Percentiles rank a stretch among this genome's conserved stretches.
phyloP scores from a whole-genome alignment of 1,140 invertebrate genomes.

The Drosophila kanapiae region DNA sequence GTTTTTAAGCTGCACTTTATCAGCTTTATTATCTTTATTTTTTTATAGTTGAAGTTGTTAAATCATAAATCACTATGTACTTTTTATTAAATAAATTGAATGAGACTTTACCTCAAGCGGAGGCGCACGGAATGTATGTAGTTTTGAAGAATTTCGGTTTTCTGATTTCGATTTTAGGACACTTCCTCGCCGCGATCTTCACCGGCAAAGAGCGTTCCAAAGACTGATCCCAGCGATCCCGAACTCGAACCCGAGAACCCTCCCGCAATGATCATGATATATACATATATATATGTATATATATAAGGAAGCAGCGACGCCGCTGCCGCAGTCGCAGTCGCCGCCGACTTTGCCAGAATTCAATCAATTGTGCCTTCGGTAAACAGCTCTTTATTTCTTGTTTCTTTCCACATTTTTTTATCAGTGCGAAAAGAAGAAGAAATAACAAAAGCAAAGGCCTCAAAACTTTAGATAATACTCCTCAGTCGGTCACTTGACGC shows the following conservation, averaged over 20 bases:
- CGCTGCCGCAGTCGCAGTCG: background rate
- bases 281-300: background rate
- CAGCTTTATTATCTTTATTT: conserved; percentile 3
- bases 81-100: background rate
- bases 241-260: conserved; percentile 56
- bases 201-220: conserved; percentile 53
- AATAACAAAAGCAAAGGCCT: conserved; percentile 8
- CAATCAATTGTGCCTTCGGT: conserved; percentile 19
- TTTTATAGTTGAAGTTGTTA: background rate
- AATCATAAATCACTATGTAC: background rate
- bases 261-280: conserved; percentile 31
- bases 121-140: background rate
- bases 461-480: conserved; percentile 25
- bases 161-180: background rate
- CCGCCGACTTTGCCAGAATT: conserved; percentile 21
- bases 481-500: conserved; percentile 11
- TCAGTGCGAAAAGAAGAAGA: conserved; percentile 15
- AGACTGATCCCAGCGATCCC: conserved; percentile 62
- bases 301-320: conserved; percentile 1
- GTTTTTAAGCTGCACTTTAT: conserved; percentile 36
- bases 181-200: conserved; percentile 50
- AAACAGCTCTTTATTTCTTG: conserved; percentile 14
- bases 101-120: conserved; percentile 39
- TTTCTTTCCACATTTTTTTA: conserved; percentile 30
- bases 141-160: background rate